Evolutionary conservation across 2,797 vertebrate species (phyloP).

Genomic region (Pipistrellus kuhlii): DNA sequence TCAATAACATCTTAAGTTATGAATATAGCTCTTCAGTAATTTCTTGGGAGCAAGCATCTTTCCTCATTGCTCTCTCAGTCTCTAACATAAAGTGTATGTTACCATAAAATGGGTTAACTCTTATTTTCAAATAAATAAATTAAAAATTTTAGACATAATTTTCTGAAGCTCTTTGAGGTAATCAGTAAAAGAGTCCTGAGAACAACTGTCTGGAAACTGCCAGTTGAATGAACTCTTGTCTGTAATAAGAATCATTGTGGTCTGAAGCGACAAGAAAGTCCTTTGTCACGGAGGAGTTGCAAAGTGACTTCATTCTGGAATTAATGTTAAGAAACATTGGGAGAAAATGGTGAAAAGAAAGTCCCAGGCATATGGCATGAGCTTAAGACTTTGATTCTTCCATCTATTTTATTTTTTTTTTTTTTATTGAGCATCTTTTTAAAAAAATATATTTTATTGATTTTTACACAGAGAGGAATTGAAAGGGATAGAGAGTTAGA

Average conservation of each 20-base stretch:
- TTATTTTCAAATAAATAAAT: too few relatives aligned
- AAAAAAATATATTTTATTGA: too few relatives aligned
- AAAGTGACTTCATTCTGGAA: background rate
- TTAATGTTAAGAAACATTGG: background rate
- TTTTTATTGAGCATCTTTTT: too few relatives aligned
- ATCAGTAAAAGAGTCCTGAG: too few relatives aligned
- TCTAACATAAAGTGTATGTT: background rate
- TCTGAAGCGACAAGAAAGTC: background rate
- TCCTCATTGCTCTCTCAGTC: background rate
- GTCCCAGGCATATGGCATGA: background rate
- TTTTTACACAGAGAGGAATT: too few relatives aligned
- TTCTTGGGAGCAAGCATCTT: conserved; percentile 24
- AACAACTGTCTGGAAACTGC: background rate
- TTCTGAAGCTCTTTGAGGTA: too few relatives aligned
- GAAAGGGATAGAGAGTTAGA: too few relatives aligned
- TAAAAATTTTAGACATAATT: too few relatives aligned
- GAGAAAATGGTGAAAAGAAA: background rate
- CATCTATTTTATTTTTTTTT: background rate
- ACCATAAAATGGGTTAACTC: too few relatives aligned
- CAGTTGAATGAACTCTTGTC: background rate
- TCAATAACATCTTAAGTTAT: background rate
- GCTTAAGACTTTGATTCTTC: background rate
- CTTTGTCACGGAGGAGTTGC: background rate
- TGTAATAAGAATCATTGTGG: background rate
- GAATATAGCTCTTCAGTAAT: conserved; percentile 27